Evolutionary conservation across 2,113 vertebrate species (phyloP).

Genomic region (Sinocyclocheilus anophthalmus): DNA sequence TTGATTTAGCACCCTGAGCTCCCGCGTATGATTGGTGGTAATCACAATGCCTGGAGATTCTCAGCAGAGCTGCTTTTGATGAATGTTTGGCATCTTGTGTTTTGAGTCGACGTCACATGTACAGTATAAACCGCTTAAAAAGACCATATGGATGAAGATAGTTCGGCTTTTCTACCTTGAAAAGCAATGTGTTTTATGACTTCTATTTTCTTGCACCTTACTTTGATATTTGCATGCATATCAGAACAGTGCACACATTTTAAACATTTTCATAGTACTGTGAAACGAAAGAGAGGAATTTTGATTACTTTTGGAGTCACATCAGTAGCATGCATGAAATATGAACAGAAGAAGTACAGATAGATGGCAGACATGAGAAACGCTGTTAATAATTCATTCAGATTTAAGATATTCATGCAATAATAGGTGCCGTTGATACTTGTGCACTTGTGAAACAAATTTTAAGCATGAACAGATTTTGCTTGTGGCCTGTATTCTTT

Average conservation of each 20-base stretch:
- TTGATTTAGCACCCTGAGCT: constrained; percentile 21
- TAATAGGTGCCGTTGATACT: too few relatives aligned
- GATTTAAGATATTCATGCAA: neutral
- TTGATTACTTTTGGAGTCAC: neutral
- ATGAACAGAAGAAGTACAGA: neutral
- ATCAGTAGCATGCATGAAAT: neutral
- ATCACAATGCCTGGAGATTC: neutral
- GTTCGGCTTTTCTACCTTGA: neutral
- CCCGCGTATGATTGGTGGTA: constrained; percentile 19
- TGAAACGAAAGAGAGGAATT: neutral
- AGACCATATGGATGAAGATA: neutral
- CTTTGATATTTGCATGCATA: too few relatives aligned
- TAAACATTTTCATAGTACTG: too few relatives aligned
- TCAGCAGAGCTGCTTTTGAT: constrained; percentile 17
- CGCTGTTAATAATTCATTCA: neutral
- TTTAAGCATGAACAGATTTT: neutral
- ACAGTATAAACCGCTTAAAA: neutral
- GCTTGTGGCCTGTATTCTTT: neutral
- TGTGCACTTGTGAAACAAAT: too few relatives aligned
- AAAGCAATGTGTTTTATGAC: neutral
- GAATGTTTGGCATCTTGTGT: neutral
- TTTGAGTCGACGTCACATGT: neutral
- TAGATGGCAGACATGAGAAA: neutral
- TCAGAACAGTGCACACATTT: neutral
- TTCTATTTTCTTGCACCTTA: neutral